A percentile compares a stretch with the other conserved stretches of the same genome.
phyloP scores from a whole-genome alignment of 2,797 vertebrate genomes.

The Ceyx erithaca region DNA sequence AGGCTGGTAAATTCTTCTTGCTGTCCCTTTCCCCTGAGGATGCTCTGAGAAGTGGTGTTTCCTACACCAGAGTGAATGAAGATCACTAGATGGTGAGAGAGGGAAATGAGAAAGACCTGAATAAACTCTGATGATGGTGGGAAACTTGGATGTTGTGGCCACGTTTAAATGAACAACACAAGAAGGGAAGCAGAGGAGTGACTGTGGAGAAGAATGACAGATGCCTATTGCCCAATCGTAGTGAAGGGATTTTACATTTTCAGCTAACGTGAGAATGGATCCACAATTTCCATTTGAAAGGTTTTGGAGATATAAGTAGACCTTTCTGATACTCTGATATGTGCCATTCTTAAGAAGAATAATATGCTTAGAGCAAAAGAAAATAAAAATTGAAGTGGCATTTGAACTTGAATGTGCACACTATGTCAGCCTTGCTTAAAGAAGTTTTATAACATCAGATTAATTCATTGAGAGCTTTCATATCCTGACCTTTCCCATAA shows the following conservation, averaged over 20 bases:
- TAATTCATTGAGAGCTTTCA: neutral
- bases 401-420: neutral
- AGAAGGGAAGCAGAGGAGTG: neutral
- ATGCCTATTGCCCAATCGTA: neutral
- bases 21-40: neutral
- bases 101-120: neutral
- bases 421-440: neutral
- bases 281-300: neutral
- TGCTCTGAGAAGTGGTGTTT: neutral
- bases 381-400: accelerated
- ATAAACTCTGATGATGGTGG: neutral
- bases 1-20: neutral
- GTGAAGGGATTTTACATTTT: neutral
- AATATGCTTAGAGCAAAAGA: neutral
- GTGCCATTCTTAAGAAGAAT: neutral
- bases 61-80: neutral
- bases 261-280: neutral
- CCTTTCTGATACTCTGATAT: neutral
- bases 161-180: neutral
- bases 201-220: neutral
- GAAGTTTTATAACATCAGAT: neutral
- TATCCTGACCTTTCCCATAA: neutral
- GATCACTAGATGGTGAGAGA: neutral
- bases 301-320: neutral
- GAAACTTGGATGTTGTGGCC: neutral